These are phyloP conservation scores for Tupiocoris notatus DNA, from an alignment of 2,888 invertebrate species.

Conservation along the genomic window DNA sequence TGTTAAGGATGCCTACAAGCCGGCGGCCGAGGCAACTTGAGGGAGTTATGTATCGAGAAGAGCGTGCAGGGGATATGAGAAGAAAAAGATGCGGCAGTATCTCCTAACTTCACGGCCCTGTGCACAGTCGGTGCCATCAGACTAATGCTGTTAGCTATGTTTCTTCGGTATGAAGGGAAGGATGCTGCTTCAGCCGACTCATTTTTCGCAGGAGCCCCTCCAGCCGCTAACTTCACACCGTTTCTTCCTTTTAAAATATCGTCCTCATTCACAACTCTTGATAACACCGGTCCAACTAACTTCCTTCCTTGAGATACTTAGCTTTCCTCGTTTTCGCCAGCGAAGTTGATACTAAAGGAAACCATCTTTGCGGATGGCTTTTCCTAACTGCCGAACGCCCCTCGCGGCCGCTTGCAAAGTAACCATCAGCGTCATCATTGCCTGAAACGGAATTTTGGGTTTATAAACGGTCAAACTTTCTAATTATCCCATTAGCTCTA, in stretches of 20 bases:
- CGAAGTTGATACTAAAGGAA: conserved; percentile 20
- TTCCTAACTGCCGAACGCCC: conserved; percentile 11
- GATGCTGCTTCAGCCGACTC: background rate
- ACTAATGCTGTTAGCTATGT: conserved; percentile 25
- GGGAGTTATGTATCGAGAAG: background rate
- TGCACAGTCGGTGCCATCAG: conserved; percentile 3
- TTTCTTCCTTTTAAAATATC: conserved; percentile 4
- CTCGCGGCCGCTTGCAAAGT: conserved; percentile 1
- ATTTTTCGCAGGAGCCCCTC: conserved; percentile 4
- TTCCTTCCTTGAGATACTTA: conserved; percentile 2
- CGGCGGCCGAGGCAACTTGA: too few relatives aligned
- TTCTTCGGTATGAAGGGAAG: background rate
- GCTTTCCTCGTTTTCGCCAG: background rate
- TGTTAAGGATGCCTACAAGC: too few relatives aligned
- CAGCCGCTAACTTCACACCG: background rate
- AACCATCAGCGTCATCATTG: conserved; percentile 25
- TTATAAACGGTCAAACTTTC: conserved; percentile 21
- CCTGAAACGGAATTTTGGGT: conserved; percentile 19
- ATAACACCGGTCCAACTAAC: conserved; percentile 22
- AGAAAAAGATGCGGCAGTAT: conserved; percentile 13
- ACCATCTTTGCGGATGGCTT: conserved; percentile 21
- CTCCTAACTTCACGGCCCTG: conserved; percentile 16
- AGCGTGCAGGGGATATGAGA: conserved; percentile 1
- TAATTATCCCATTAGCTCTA: background rate
- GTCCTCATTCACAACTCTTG: conserved; percentile 22